These are phyloP conservation scores for Hydrochoerus hydrochaeris DNA, from an alignment of 2,113 vertebrate genomes.

Conservation along the genomic window DNA sequence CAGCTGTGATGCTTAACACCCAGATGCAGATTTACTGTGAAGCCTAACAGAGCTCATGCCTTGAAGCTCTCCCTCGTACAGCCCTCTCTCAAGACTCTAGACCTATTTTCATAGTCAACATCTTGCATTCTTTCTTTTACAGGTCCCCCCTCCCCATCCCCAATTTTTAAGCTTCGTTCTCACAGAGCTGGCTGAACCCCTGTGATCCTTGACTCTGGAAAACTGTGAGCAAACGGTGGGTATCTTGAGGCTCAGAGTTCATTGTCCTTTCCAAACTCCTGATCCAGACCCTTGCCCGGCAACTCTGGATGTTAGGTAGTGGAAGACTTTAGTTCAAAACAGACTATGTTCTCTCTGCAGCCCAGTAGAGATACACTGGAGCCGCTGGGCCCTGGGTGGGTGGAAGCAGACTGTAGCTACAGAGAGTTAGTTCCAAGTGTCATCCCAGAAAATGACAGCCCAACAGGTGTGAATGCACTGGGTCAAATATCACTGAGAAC, in stretches of 20 bases:
- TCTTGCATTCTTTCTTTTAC: conserved; percentile 7
- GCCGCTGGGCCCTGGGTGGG: accelerated
- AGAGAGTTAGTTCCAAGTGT: not conserved
- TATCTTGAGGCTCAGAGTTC: not conserved
- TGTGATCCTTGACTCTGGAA: not conserved
- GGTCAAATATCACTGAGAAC: not conserved
- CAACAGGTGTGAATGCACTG: not conserved
- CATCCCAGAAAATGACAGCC: not conserved
- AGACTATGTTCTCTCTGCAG: not conserved
- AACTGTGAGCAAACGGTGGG: not conserved
- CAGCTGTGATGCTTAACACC: not conserved
- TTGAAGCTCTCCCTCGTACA: not conserved
- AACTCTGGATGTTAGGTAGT: not conserved
- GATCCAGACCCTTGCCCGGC: not conserved
- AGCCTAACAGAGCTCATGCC: not conserved
- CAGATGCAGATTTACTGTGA: not conserved
- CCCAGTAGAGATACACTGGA: accelerated
- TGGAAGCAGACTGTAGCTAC: not conserved
- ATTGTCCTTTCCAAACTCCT: not conserved
- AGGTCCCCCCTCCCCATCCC: not conserved
- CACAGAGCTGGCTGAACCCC: not conserved
- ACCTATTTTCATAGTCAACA: not conserved
- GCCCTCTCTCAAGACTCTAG: not conserved
- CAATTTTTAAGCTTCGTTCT: not conserved
- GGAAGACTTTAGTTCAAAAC: not conserved